These are phyloP conservation scores for Myotis lucifugus DNA, from an alignment of 2,113 vertebrate genomes.

Conservation along the genomic window DNA sequence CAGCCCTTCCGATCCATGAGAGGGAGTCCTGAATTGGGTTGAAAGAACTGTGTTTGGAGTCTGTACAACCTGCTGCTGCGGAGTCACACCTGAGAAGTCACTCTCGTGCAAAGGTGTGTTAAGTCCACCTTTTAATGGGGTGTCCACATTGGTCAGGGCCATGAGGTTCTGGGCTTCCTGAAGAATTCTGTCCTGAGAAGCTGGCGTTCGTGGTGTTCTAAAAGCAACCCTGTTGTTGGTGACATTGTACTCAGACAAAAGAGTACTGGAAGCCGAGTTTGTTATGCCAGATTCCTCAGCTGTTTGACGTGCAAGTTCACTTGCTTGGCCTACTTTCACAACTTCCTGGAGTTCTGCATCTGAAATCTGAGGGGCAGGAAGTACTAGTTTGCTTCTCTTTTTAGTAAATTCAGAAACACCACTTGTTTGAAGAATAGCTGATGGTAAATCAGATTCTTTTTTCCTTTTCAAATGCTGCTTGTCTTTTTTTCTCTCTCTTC, in stretches of 20 bases:
- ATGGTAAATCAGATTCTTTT: conserved; percentile 97
- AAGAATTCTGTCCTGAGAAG: conserved; percentile 96
- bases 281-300: conserved; percentile 97
- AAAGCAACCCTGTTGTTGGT: conserved; percentile 93
- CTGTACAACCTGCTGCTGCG: conserved; percentile 94
- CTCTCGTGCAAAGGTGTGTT: conserved; percentile 98
- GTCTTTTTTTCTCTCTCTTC: conserved; percentile 95
- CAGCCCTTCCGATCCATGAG: conserved; percentile 91
- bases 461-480: conserved; percentile 98
- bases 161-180: conserved; percentile 99
- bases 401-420: conserved; percentile 98
- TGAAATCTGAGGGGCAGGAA: conserved; percentile 98
- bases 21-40: conserved; percentile 97
- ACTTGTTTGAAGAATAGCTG: conserved; percentile 98
- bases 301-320: conserved; percentile 96
- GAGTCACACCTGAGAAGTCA: conserved; percentile 97
- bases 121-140: conserved; percentile 96
- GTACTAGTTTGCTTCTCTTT: conserved; percentile 97
- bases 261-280: conserved; percentile 96
- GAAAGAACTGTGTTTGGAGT: conserved; percentile 97
- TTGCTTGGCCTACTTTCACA: conserved; percentile 97
- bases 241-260: conserved; percentile 96
- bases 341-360: conserved; percentile 97
- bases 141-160: conserved; percentile 99
- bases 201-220: conserved; percentile 95